A percentile compares a stretch with the other conserved stretches of the same genome.
These are phyloP conservation scores for Drosophila quinaria DNA, from an alignment of 2,888 invertebrate species.

Conservation along the genomic window DNA sequence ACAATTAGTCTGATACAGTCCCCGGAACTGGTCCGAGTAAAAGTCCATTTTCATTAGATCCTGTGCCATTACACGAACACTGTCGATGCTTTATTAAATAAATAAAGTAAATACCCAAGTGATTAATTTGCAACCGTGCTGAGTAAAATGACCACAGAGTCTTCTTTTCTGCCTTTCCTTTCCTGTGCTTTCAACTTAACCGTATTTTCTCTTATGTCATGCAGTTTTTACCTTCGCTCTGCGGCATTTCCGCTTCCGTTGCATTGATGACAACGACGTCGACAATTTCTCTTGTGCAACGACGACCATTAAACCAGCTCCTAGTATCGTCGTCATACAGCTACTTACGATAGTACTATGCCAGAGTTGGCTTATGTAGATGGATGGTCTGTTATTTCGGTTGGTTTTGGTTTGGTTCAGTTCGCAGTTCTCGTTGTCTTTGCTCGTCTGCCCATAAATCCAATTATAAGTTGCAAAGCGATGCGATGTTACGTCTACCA, in stretches of 20 bases:
- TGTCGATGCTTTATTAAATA: constrained; percentile 52
- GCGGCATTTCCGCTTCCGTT: constrained; percentile 58
- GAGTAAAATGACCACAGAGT: constrained; percentile 38
- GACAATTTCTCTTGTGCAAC: constrained; percentile 40
- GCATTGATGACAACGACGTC: constrained; percentile 37
- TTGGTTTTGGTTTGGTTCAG: constrained; percentile 10
- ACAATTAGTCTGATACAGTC: constrained; percentile 3
- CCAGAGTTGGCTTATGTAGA: constrained; percentile 57
- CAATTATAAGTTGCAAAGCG: constrained; percentile 74
- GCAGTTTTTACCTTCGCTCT: constrained; percentile 43
- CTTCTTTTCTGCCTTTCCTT: neutral
- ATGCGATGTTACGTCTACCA: constrained; percentile 34
- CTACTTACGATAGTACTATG: constrained; percentile 53
- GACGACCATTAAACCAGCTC: constrained; percentile 49
- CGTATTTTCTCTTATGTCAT: constrained; percentile 23
- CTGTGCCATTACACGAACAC: constrained; percentile 27
- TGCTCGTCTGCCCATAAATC: constrained; percentile 65
- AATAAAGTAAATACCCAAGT: constrained; percentile 60
- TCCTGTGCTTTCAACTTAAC: neutral
- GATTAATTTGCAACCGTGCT: constrained; percentile 61
- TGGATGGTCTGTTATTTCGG: constrained; percentile 38
- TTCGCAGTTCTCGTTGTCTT: constrained; percentile 29
- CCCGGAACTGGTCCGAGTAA: neutral
- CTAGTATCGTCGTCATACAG: constrained; percentile 44
- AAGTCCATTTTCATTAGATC: constrained; percentile 30